Base-by-base conservation (phyloP, 2,113 vertebrate genomes). In the Gasterosteus aculeatus region DNA sequence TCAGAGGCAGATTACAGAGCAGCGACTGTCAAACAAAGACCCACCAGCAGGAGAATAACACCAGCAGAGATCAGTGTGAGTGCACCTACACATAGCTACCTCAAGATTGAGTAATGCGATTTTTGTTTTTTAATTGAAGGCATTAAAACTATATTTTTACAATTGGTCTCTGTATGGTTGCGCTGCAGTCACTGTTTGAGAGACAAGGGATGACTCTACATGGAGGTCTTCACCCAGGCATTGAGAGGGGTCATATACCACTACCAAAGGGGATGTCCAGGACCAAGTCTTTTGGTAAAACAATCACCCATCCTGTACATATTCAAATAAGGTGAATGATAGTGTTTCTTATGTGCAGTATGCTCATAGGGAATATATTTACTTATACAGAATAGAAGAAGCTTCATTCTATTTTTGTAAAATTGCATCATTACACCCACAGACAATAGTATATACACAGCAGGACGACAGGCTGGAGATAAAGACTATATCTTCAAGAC, bases 31-130 rank as follows among this genome's bases (percentile, higher is more conserved):
- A 98, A 97, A 81, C 98, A 97, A 86, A 92, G 97, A 51, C 98
- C 98, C 22, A 97, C 96, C 29, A 98, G 97, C 92, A 95, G 97
- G 81, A 95, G 98, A 75, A 97, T 98, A 92, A 98, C 97, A 38
- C 96, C 96, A 16, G 97, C 96, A 2, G 97, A 99, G 94, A 99
- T 99, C 91, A 98, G 95, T 60, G 98, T 98, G 90, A 96, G 96
- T 88, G 70, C 49, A 60, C 76, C 69, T 69, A 78, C 71, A 68
- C 29, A 18, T 31, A 57, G 1, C 31, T 26, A 31, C 26, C 54
- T 57, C 12, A 31, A 57, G 54, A 31, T 56, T 7, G 29, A 54
- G 51, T 22, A 6, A 57, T 15, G 2, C 15, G 4, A 54, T 54
- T 22, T 46, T 46, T 5, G 16, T 49, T 49, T 22, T 53, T 53